Evolutionary conservation across 2,113 vertebrate genomes (phyloP).

Genomic region (Ploceus nigricollis): DNA sequence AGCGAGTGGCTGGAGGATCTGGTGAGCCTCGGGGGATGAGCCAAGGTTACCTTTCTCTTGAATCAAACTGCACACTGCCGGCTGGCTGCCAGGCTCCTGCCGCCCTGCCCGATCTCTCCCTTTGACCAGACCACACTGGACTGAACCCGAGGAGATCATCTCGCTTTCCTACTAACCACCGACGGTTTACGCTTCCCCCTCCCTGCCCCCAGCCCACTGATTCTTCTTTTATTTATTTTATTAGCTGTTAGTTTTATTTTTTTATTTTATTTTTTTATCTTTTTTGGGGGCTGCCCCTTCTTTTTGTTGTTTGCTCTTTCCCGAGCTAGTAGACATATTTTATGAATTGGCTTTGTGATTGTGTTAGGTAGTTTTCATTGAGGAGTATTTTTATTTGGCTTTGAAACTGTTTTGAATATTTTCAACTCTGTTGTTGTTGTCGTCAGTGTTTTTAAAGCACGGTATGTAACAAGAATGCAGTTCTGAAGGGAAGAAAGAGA

Average conservation of each 20-base stretch:
- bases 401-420: slow-evolving; percentile 70
- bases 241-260: slow-evolving; percentile 73
- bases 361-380: slow-evolving; percentile 71
- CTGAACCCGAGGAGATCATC: slow-evolving; percentile 71
- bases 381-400: slow-evolving; percentile 74
- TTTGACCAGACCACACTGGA: slow-evolving; percentile 75
- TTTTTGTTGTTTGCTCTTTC: slow-evolving; percentile 69
- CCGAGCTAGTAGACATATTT: slow-evolving; percentile 68
- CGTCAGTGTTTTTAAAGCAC: slow-evolving; percentile 68
- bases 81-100: slow-evolving; percentile 70
- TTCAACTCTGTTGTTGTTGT: slow-evolving; percentile 71
- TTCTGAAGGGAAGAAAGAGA: slow-evolving; percentile 58
- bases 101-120: slow-evolving; percentile 68
- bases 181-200: slow-evolving; percentile 65
- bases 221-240: slow-evolving; percentile 79
- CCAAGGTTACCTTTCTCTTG: slow-evolving; percentile 64
- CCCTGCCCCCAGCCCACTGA: slow-evolving; percentile 13
- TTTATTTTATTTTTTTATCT: slow-evolving; percentile 71
- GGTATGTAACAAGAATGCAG: slow-evolving; percentile 50
- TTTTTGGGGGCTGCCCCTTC: slow-evolving; percentile 43
- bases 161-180: slow-evolving; percentile 80
- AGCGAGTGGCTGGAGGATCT: slow-evolving; percentile 70
- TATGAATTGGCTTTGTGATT: slow-evolving; percentile 74
- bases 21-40: slow-evolving; percentile 71
- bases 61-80: slow-evolving; percentile 72